Conservation (phyloP, 2,888 invertebrate genomes). For the Crematogaster levior region DNA sequence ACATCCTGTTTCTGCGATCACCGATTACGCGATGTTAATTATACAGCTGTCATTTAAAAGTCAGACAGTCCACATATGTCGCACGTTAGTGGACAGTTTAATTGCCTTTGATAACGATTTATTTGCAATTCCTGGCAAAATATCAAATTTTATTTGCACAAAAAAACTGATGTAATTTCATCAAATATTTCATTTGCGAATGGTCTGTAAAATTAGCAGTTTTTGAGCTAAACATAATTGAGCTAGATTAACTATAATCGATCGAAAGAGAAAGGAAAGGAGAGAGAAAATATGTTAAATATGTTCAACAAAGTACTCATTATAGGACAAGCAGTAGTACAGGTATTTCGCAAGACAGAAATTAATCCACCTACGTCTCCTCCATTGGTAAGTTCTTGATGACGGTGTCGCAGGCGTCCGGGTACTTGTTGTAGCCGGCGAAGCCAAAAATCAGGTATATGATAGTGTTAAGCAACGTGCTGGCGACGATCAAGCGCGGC, state of each 20-base stretch:
- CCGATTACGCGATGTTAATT: conserved; percentile 19
- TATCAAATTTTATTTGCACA: background rate
- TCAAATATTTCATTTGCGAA: background rate
- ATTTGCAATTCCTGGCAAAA: conserved; percentile 26
- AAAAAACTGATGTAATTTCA: background rate
- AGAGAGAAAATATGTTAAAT: conserved; percentile 1
- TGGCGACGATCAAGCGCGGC: conserved; percentile 93
- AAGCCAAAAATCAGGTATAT: conserved; percentile 95
- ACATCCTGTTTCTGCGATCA: background rate
- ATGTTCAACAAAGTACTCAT: background rate
- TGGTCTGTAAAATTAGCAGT: background rate
- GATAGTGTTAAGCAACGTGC: conserved; percentile 92
- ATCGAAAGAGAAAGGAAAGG: background rate
- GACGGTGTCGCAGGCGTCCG: conserved; percentile 91
- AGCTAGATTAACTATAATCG: conserved; percentile 11
- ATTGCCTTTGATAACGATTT: conserved; percentile 29
- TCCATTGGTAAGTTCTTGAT: conserved; percentile 93
- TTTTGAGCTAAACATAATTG: background rate
- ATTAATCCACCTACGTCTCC: conserved; percentile 87
- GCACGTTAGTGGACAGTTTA: conserved; percentile 13
- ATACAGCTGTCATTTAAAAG: conserved; percentile 18
- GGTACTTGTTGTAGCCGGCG: conserved; percentile 95
- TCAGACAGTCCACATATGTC: conserved; percentile 14
- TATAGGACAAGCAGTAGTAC: background rate
- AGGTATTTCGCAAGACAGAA: background rate